phyloP scores from a whole-genome alignment of 2,888 invertebrate genomes.

The Dolichopus griseipennis region DNA sequence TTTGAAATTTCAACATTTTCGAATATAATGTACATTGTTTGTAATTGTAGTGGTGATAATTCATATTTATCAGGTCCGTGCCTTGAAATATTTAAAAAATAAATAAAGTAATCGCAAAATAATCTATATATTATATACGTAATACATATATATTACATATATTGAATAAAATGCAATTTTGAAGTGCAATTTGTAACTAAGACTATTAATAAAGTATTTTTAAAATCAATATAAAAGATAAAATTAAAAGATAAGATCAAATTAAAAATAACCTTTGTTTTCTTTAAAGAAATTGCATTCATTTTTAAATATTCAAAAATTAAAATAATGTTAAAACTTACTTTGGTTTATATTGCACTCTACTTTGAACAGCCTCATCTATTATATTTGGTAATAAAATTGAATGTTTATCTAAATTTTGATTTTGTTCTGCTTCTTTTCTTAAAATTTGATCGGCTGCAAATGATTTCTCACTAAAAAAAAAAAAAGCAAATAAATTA shows the following conservation, averaged over 20 bases:
- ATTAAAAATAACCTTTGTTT: too few species aligned
- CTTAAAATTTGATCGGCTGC: conserved; percentile 31
- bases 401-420: conserved; percentile 44
- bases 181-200: too few species aligned
- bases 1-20: conserved; percentile 65
- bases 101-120: too few species aligned
- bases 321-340: conserved; percentile 29
- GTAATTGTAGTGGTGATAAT: conserved; percentile 52
- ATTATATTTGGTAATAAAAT: conserved; percentile 61
- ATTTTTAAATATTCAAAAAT: background rate
- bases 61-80: conserved; percentile 40
- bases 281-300: too few species aligned
- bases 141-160: too few species aligned
- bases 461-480: conserved; percentile 32
- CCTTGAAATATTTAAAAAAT: conserved; percentile 21
- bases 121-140: background rate
- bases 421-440: conserved; percentile 32
- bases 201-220: too few species aligned
- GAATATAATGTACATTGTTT: conserved; percentile 59
- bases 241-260: too few species aligned
- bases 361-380: conserved; percentile 56
- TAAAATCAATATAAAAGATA: too few species aligned
- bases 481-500: too few species aligned
- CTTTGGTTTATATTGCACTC: conserved; percentile 48
- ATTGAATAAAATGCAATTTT: too few species aligned